Evolutionary conservation across 2,888 invertebrate genomes (phyloP).

Genomic region (Amphimallon solstitiale): DNA sequence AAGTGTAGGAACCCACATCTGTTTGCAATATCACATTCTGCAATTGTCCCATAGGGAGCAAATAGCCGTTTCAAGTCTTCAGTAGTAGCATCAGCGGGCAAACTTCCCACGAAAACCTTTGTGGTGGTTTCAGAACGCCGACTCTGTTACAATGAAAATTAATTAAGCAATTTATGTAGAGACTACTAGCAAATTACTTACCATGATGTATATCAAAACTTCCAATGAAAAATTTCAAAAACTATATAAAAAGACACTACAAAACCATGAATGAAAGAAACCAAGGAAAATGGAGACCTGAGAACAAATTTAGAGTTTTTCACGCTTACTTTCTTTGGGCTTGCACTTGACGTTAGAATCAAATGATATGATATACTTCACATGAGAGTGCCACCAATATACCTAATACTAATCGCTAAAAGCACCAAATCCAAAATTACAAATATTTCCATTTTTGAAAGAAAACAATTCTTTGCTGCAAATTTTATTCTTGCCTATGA

Average conservation of each 20-base stretch:
- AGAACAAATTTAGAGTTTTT: no score
- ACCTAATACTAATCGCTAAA: no score
- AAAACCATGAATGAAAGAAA: neutral
- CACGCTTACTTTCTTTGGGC: no score
- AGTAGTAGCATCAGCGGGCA: slow-evolving; percentile 85
- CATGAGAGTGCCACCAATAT: no score
- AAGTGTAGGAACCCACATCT: slow-evolving; percentile 95
- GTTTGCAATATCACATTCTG: slow-evolving; percentile 94
- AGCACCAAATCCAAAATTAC: no score
- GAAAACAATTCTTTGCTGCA: no score
- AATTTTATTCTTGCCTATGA: no score
- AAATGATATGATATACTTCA: no score
- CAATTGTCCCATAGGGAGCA: slow-evolving; percentile 86
- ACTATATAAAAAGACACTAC: neutral
- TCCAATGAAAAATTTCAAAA: neutral
- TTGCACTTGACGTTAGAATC: no score
- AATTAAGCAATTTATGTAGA: neutral
- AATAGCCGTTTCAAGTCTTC: slow-evolving; percentile 86
- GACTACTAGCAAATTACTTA: neutral
- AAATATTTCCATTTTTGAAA: no score
- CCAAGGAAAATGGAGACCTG: neutral
- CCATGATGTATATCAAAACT: neutral
- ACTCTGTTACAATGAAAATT: slow-evolving; percentile 48
- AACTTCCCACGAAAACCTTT: slow-evolving; percentile 93
- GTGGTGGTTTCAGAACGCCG: slow-evolving; percentile 59